phyloP scores from a whole-genome alignment of 1,140 invertebrate species.

The Kradibia gibbosae region DNA sequence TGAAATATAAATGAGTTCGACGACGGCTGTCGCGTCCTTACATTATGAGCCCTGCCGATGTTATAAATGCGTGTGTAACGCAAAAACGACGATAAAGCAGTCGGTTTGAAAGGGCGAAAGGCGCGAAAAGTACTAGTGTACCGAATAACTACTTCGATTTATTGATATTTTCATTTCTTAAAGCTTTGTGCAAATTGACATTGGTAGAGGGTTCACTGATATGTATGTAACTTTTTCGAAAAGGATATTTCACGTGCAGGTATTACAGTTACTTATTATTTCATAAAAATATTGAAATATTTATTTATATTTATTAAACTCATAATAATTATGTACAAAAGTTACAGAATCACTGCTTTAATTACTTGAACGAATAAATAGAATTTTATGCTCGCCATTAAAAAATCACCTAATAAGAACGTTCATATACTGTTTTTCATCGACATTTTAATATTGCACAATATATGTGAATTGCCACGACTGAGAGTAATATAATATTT shows the following conservation, averaged over 20 bases:
- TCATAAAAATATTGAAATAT: background rate
- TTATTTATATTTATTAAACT: background rate
- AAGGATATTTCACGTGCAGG: background rate
- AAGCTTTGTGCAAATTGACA: background rate
- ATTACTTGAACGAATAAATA: too few relatives aligned
- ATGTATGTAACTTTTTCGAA: background rate
- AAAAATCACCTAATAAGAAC: too few relatives aligned
- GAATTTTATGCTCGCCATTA: too few relatives aligned
- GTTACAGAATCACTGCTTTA: too few relatives aligned
- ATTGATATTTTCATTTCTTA: conserved; percentile 42
- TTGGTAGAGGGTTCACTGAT: background rate
- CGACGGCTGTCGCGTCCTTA: background rate
- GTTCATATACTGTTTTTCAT: too few relatives aligned
- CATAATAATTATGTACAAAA: background rate
- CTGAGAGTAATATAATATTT: too few relatives aligned
- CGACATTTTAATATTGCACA: too few relatives aligned
- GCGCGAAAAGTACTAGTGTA: background rate
- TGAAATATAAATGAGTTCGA: conserved; percentile 43
- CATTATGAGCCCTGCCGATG: background rate
- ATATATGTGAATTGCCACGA: too few relatives aligned
- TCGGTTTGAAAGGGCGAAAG: conserved; percentile 40
- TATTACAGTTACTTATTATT: background rate
- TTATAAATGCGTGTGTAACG: background rate
- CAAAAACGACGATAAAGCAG: conserved; percentile 10
- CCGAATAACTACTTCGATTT: conserved; percentile 28